A percentile compares a stretch with the other conserved stretches of the same genome.
phyloP scores from a whole-genome alignment of 2,113 vertebrate species.

The Clarias macrocephalus region DNA sequence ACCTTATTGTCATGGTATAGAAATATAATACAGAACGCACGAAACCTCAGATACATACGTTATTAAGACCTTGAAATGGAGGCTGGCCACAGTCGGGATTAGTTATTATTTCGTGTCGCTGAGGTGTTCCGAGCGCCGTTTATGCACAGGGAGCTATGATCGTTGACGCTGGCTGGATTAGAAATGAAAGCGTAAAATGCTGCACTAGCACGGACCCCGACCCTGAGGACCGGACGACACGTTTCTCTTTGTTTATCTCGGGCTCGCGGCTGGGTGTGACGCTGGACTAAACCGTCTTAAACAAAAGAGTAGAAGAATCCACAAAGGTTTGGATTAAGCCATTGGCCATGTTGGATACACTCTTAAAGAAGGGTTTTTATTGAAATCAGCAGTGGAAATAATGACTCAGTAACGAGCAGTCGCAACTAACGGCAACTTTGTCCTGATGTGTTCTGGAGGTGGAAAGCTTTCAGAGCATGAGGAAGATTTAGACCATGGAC shows the following conservation, averaged over 20 bases:
- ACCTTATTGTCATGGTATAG: conserved; percentile 38
- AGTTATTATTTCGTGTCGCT: conserved; percentile 64
- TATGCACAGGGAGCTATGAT: conserved; percentile 38
- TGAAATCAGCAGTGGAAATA: background rate
- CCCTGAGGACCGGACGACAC: conserved; percentile 38
- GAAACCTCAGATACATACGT: conserved; percentile 66
- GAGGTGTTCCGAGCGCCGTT: conserved; percentile 53
- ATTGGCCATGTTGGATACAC: background rate
- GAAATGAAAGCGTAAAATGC: conserved; percentile 51
- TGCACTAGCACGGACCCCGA: conserved; percentile 38
- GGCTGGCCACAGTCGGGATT: conserved; percentile 69
- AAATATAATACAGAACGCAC: conserved; percentile 49
- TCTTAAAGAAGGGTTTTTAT: background rate
- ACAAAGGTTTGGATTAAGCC: background rate
- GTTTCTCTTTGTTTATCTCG: conserved; percentile 38
- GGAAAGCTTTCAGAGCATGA: background rate
- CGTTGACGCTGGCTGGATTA: conserved; percentile 49
- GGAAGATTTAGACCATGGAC: no score
- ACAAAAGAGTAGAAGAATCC: background rate
- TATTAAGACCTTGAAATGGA: conserved; percentile 73
- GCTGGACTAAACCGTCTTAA: conserved; percentile 9
- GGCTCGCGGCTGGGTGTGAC: background rate
- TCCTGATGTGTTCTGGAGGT: background rate
- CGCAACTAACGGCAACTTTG: background rate
- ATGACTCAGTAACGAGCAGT: no score